Evolutionary conservation across 2,113 vertebrate genomes (phyloP).

Genomic region (Archocentrus centrarchus): DNA sequence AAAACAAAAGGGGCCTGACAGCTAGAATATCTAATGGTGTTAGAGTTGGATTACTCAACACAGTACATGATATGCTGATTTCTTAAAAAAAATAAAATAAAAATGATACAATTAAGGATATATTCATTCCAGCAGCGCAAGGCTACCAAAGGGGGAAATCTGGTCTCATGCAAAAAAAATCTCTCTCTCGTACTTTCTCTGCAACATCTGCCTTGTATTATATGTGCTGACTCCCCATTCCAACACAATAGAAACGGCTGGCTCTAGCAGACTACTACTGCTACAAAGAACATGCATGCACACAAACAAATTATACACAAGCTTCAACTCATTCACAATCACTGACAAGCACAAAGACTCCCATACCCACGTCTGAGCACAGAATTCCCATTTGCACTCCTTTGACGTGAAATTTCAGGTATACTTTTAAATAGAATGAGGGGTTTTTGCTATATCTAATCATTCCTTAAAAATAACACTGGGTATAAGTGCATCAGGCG

Average conservation of each 20-base stretch:
- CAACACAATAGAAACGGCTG: conserved; percentile 65
- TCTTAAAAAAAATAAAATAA: neutral
- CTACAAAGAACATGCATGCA: conserved; percentile 29
- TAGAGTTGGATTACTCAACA: neutral
- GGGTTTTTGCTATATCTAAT: neutral
- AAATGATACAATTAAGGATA: conserved; percentile 42
- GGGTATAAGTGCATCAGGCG: neutral
- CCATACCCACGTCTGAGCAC: neutral
- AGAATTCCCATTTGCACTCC: neutral
- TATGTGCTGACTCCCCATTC: conserved; percentile 65
- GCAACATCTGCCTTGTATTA: conserved; percentile 47
- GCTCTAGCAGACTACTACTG: conserved; percentile 32
- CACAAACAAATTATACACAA: conserved; percentile 34
- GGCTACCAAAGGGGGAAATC: conserved; percentile 18
- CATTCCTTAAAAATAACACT: neutral
- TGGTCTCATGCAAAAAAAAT: conserved; percentile 5
- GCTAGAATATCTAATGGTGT: neutral
- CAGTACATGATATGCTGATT: conserved; percentile 14
- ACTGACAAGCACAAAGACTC: neutral
- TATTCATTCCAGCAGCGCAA: neutral
- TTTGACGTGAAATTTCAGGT: conserved; percentile 28
- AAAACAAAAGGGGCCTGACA: neutral
- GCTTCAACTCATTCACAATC: conserved; percentile 5
- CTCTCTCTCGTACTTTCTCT: conserved; percentile 40
- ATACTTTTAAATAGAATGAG: conserved; percentile 2